Evolutionary conservation across 2,888 invertebrate species (phyloP).

Genomic region (Synanthedon andrenaeformis): DNA sequence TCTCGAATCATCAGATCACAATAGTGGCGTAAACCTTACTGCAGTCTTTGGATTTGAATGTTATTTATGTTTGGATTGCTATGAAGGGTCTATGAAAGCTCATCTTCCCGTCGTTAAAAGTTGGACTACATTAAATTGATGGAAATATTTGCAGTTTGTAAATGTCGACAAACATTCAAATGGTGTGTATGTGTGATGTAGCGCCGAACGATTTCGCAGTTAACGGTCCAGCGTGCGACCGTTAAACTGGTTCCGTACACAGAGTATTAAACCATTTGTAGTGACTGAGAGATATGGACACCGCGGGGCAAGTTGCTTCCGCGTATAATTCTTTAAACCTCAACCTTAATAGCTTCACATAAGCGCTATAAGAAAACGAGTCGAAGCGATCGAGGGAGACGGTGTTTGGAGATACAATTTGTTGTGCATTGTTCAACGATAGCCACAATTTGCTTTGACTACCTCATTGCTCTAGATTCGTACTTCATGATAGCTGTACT

Average conservation of each 20-base stretch:
- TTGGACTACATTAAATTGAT: no score
- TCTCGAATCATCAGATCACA: no score
- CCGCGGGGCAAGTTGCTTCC: conserved; percentile 24
- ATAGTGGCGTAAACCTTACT: no score
- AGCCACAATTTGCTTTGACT: not conserved
- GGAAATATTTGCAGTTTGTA: no score
- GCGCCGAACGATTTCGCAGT: conserved; percentile 39
- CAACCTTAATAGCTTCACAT: not conserved
- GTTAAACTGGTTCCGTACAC: conserved; percentile 47
- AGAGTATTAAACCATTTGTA: conserved; percentile 28
- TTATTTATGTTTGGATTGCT: no score
- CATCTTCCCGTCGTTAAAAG: no score
- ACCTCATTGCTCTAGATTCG: not conserved
- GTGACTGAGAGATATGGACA: conserved; percentile 18
- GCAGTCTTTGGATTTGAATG: no score
- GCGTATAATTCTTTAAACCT: conserved; percentile 7
- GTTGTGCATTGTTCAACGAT: not conserved
- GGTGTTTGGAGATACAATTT: not conserved
- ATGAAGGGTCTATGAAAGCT: no score
- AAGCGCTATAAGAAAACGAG: not conserved
- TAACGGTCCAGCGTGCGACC: conserved; percentile 44
- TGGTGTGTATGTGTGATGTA: conserved; percentile 14
- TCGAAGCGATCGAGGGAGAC: not conserved
- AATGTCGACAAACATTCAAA: not conserved
- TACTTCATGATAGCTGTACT: not conserved